Percentiles rank a stretch among this genome's conserved stretches.
phyloP scores from a whole-genome alignment of 2,888 invertebrate species.

The Philonicus albiceps region DNA sequence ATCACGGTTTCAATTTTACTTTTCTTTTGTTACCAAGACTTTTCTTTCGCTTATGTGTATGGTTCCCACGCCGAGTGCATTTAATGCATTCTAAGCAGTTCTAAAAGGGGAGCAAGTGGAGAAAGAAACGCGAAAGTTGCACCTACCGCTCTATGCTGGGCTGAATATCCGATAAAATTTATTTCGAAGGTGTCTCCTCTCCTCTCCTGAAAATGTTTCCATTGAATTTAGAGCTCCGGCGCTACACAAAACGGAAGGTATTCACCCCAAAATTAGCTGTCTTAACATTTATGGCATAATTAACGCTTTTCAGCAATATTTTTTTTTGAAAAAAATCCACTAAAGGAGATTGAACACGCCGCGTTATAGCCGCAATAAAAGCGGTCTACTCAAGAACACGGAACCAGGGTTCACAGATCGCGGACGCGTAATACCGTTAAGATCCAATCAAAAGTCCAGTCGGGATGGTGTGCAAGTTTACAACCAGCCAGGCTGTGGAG shows the following conservation, averaged over 20 bases:
- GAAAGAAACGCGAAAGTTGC: neutral
- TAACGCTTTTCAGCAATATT: neutral
- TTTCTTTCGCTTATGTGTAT: neutral
- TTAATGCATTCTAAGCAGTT: neutral
- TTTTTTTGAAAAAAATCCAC: neutral
- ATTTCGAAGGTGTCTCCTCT: neutral
- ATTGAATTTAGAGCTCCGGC: neutral
- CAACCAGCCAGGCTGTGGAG: neutral
- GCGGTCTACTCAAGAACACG: slow-evolving; percentile 39
- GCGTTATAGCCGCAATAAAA: slow-evolving; percentile 26
- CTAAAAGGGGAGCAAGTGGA: neutral
- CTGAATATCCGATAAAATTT: neutral
- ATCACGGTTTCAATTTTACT: neutral
- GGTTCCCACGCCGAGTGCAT: neutral
- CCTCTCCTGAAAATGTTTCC: neutral
- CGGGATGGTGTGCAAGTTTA: slow-evolving; percentile 14
- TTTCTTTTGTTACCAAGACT: neutral
- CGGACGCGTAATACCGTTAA: slow-evolving; percentile 63
- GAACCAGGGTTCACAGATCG: slow-evolving; percentile 44
- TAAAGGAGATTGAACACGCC: neutral
- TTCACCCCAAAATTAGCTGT: neutral
- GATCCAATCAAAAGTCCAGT: slow-evolving; percentile 57
- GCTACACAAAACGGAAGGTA: neutral
- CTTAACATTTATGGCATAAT: neutral
- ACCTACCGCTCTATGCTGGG: neutral